These are phyloP conservation scores for Graptemys geographica DNA, from an alignment of 2,797 vertebrate species.

Conservation along the genomic window DNA sequence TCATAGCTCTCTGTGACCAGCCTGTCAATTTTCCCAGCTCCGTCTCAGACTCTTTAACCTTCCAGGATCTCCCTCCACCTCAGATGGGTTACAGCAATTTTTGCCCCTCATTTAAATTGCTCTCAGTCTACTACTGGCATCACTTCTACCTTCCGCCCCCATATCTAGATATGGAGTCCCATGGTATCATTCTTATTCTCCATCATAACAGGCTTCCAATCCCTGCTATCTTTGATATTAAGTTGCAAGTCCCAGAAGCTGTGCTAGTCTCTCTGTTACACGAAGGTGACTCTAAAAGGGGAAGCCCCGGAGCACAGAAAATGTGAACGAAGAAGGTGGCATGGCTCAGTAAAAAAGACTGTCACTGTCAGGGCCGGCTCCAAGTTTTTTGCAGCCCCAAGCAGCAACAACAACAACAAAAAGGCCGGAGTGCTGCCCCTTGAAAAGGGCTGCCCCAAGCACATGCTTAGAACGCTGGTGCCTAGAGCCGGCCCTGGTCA, in stretches of 20 bases:
- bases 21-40: neutral
- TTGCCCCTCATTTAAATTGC: neutral
- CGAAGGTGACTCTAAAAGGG: neutral
- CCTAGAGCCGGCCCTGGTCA: neutral
- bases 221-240: neutral
- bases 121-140: neutral
- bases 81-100: neutral
- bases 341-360: neutral
- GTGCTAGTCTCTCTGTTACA: neutral
- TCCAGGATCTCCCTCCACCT: neutral
- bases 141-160: fast-evolving
- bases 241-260: neutral
- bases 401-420: too few species aligned
- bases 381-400: too few species aligned
- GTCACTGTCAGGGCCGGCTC: neutral
- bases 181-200: neutral
- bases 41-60: neutral
- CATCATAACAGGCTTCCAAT: neutral
- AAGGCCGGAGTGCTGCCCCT: too few species aligned
- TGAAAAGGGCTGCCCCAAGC: too few species aligned
- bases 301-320: neutral
- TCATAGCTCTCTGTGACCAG: fast-evolving
- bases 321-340: neutral
- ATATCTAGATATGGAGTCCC: neutral
- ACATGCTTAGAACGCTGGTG: too few species aligned